Evolutionary conservation across 2,888 invertebrate species (phyloP), one percentile per base, ranked within the genome.

Genomic region (Eledona agricola): DNA sequence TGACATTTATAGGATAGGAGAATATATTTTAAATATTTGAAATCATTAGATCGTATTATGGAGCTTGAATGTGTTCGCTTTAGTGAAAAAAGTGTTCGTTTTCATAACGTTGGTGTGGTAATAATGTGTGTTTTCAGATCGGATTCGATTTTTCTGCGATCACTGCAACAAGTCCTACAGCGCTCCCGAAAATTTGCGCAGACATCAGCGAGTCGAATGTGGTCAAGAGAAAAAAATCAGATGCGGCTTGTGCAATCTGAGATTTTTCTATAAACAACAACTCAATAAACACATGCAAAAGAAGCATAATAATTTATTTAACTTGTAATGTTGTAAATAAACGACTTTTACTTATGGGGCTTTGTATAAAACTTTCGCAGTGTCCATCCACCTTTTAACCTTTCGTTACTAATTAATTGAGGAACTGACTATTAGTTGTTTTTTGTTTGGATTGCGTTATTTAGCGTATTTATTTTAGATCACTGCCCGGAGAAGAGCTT

Each of bases 141-240:
- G 22, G 25, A 16, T 20, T 13, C 46, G 45, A n/a, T 53, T 35
- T 37, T 49, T 35, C 11, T 65, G 64, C 35, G n/a, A 11, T n/a
- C 46, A 43, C 2, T 66, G 66, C 45, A 52, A 50, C 28, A 65
- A 63, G 32, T 31, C 47, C 11, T 66, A 66, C 50, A 61, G 57
- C 45, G 28, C 60, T 52, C 28, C 55, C 45, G 31, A 58, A 55
- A 23, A 50, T 86, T 62, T 76, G 81, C 72, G 81, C 87, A 53
- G 43, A 5, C 59, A 59, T 11, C 37, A 53, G 7, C 53, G 53
- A 31, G 49, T 57, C 1, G 58, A 60, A 43, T 60, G 60, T 23
- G 60, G 60, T 5, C 55, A 57, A 40, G 52, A 51, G 17, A 57
- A 57, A 5, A 57, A 46, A 12, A 55, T 58, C 16, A 34, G 37